phyloP scores from a whole-genome alignment of 2,797 vertebrate genomes.

The Cichlasoma orientale region DNA sequence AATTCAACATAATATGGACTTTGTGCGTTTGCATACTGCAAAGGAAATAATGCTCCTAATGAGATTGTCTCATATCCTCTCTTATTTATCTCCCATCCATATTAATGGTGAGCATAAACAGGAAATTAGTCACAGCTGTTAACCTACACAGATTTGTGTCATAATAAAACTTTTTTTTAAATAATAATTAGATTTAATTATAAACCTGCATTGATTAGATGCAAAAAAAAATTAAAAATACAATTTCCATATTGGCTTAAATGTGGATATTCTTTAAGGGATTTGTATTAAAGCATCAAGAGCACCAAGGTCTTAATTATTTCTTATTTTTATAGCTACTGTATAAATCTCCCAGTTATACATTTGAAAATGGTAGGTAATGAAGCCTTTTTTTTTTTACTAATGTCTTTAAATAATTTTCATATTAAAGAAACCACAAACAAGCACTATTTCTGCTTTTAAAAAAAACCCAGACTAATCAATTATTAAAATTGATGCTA shows the following conservation, averaged over 20 bases:
- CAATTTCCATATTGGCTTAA: not conserved
- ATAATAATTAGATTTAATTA: not conserved
- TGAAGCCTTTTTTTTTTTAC: not conserved
- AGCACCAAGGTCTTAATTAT: not conserved
- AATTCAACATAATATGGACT: constrained; percentile 18
- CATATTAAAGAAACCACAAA: not conserved
- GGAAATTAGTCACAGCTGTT: constrained; percentile 53
- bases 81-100: constrained; percentile 14
- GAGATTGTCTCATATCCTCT: constrained; percentile 47
- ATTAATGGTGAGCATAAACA: not conserved
- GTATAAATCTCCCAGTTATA: not conserved
- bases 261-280: not conserved
- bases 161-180: not conserved
- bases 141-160: not conserved
- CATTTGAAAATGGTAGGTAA: not conserved
- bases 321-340: not conserved
- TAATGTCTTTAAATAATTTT: not conserved
- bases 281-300: not conserved
- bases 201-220: not conserved
- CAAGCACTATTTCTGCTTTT: no score
- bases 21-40: constrained; percentile 13
- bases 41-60: constrained; percentile 45
- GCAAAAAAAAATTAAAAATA: no score
- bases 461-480: not conserved
- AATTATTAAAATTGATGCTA: not conserved